Percentiles rank a stretch among this genome's conserved stretches.
These are phyloP conservation scores for Mesoligia furuncula DNA, from an alignment of 2,888 invertebrate species.

Conservation along the genomic window DNA sequence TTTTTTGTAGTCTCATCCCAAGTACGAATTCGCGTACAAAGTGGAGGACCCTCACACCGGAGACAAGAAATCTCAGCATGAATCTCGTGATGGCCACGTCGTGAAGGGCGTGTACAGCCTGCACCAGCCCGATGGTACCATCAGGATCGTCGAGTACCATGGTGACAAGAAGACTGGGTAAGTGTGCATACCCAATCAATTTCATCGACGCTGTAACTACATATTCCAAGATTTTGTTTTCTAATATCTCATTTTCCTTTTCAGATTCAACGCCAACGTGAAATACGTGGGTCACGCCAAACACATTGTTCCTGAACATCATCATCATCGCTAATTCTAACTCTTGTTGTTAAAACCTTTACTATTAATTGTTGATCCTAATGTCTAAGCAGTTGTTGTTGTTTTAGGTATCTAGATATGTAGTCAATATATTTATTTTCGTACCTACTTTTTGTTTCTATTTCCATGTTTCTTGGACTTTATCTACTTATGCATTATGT, in stretches of 20 bases:
- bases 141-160: slow-evolving; percentile 86
- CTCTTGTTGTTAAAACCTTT: neutral
- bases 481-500: neutral
- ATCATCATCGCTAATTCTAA: slow-evolving; percentile 53
- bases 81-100: slow-evolving; percentile 87
- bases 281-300: slow-evolving; percentile 66
- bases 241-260: too few relatives aligned
- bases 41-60: slow-evolving; percentile 86
- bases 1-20: slow-evolving; percentile 37
- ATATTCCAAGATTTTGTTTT: too few relatives aligned
- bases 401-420: neutral
- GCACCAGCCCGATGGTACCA: slow-evolving; percentile 87
- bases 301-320: slow-evolving; percentile 64
- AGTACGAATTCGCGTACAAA: slow-evolving; percentile 81
- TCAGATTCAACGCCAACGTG: slow-evolving; percentile 74
- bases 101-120: slow-evolving; percentile 90
- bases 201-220: too few relatives aligned
- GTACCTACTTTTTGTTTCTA: neutral
- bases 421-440: neutral
- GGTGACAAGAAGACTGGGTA: slow-evolving; percentile 72
- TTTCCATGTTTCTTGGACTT: too few relatives aligned
- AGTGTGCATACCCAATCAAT: slow-evolving; percentile 7
- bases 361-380: slow-evolving; percentile 15
- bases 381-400: slow-evolving; percentile 17
- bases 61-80: slow-evolving; percentile 83